Evolutionary conservation across 2,888 invertebrate genomes (phyloP).

Genomic region (Trachelus tabidus): DNA sequence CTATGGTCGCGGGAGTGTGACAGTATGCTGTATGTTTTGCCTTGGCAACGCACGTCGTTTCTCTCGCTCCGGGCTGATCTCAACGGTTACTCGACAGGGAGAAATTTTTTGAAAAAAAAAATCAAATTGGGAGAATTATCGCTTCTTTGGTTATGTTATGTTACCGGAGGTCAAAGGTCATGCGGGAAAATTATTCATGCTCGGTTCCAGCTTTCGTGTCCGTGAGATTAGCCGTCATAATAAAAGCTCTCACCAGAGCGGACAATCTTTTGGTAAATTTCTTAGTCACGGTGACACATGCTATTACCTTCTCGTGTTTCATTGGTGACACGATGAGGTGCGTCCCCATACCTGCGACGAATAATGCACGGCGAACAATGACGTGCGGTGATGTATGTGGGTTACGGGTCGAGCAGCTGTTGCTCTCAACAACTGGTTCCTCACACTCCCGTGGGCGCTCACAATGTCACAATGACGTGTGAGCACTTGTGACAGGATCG

Average conservation of each 20-base stretch:
- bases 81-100: neutral
- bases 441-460: slow-evolving; percentile 54
- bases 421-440: slow-evolving; percentile 60
- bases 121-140: neutral
- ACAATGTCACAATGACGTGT: slow-evolving; percentile 62
- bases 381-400: slow-evolving; percentile 64
- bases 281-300: slow-evolving; percentile 43
- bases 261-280: slow-evolving; percentile 19
- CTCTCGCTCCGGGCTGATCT: neutral
- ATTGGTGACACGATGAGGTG: slow-evolving; percentile 43
- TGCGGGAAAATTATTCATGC: neutral
- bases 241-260: neutral
- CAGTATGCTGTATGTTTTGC: slow-evolving; percentile 41
- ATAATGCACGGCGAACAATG: slow-evolving; percentile 60
- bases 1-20: slow-evolving; percentile 29
- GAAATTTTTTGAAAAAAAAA: neutral
- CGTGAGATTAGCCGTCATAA: neutral
- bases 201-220: neutral
- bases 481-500: slow-evolving; percentile 62
- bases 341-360: slow-evolving; percentile 54
- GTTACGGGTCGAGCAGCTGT: slow-evolving; percentile 64
- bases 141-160: neutral
- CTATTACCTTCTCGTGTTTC: slow-evolving; percentile 41
- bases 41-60: neutral
- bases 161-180: neutral